Conservation (phyloP, 1,140 invertebrate genomes). For the Meloidogyne floridensis region DNA sequence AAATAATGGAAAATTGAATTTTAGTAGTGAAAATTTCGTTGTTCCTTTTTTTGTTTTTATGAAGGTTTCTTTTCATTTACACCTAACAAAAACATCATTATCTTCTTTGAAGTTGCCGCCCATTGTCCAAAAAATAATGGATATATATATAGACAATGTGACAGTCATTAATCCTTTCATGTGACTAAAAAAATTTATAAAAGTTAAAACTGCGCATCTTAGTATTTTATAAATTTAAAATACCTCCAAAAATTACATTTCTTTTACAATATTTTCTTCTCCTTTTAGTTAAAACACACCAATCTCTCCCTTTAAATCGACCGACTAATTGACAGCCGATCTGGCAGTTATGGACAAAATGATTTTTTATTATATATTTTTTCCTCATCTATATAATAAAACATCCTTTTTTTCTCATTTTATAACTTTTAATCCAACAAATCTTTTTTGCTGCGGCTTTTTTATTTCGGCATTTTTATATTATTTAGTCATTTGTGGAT, state of each 20-base stretch:
- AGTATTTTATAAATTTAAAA: too few species aligned
- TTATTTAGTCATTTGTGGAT: not conserved
- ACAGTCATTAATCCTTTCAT: too few species aligned
- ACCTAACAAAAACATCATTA: not conserved
- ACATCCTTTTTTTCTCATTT: not conserved
- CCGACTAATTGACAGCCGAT: constrained; percentile 2
- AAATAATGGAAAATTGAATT: too few species aligned
- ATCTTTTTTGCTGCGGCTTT: not conserved
- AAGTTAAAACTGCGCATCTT: too few species aligned
- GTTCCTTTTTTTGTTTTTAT: too few species aligned
- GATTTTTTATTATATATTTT: not conserved
- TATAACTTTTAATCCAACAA: not conserved
- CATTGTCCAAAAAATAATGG: not conserved
- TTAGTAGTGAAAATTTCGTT: too few species aligned
- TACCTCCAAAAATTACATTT: too few species aligned
- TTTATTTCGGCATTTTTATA: not conserved
- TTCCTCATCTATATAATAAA: not conserved
- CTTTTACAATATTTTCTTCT: not conserved
- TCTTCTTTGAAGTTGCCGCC: not conserved
- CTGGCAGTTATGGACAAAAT: not conserved
- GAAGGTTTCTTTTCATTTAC: not conserved
- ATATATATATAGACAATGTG: too few species aligned
- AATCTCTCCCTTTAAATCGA: not conserved
- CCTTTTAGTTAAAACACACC: not conserved
- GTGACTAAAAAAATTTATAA: too few species aligned